Evolutionary conservation across 2,888 invertebrate genomes (phyloP).

Genomic region (Silvanus unidentatus): DNA sequence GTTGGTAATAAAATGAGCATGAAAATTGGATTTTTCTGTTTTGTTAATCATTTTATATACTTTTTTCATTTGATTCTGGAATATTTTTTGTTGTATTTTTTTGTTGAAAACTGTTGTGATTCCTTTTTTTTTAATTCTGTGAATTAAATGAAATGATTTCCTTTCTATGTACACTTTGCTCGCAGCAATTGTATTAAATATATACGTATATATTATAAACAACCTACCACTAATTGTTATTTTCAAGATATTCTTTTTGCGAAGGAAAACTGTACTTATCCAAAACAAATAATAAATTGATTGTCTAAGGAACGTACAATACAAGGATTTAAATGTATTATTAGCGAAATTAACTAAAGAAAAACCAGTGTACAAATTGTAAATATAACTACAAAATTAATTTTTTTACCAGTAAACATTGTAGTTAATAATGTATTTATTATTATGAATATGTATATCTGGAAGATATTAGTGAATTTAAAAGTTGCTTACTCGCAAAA

Average conservation of each 20-base stretch:
- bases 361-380: constrained; percentile 29
- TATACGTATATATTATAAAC: constrained; percentile 1
- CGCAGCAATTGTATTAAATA: not conserved
- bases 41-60: not conserved
- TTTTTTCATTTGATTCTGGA: not conserved
- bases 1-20: not conserved
- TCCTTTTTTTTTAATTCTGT: not conserved
- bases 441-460: not conserved
- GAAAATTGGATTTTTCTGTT: not conserved
- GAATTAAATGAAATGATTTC: not conserved
- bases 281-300: no score
- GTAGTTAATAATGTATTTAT: constrained; percentile 3
- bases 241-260: not conserved
- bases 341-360: constrained; percentile 13
- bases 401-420: constrained; percentile 26
- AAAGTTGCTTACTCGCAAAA: not conserved
- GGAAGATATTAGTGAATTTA: no score
- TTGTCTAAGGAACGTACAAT: not conserved
- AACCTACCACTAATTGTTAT: not conserved
- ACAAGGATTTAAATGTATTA: constrained; percentile 5
- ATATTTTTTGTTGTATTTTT: not conserved
- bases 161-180: no score
- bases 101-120: not conserved
- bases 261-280: not conserved
- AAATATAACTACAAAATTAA: constrained; percentile 30